Conservation (phyloP, 2,113 vertebrate species). For the Lophura nycthemera region DNA sequence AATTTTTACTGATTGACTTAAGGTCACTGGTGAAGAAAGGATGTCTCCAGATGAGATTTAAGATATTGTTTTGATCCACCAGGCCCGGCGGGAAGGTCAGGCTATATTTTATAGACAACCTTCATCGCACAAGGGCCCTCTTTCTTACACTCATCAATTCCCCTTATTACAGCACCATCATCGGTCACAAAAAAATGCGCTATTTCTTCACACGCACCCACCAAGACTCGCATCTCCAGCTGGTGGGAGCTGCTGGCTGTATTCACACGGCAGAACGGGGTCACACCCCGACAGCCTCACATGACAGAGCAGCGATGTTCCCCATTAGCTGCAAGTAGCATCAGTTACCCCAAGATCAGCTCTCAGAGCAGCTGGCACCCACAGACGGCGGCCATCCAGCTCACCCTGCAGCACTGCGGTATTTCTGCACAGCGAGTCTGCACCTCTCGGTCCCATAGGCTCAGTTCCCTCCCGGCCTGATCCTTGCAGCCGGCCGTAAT, state of each 20-base stretch:
- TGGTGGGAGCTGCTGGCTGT: background rate
- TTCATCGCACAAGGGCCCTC: background rate
- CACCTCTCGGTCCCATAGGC: background rate
- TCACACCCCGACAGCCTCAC: accelerated
- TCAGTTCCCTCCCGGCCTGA: background rate
- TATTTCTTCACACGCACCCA: background rate
- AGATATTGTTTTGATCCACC: slow-evolving; percentile 23
- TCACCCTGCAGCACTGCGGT: background rate
- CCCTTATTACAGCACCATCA: background rate
- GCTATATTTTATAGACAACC: slow-evolving; percentile 27
- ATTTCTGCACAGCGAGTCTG: background rate
- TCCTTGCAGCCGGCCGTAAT: background rate
- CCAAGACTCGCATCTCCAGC: accelerated
- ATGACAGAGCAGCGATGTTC: background rate
- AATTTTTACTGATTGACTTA: slow-evolving; percentile 45
- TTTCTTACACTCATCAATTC: background rate
- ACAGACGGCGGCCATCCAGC: background rate
- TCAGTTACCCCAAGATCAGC: background rate
- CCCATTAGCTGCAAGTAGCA: background rate
- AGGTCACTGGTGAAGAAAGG: slow-evolving; percentile 30
- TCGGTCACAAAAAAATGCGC: background rate
- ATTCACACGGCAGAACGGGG: background rate
- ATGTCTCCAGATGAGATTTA: background rate
- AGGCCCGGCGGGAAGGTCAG: slow-evolving; percentile 21
- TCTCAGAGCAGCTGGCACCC: background rate